Evolutionary conservation across 2,888 invertebrate species (phyloP), one percentile per base, ranked within the genome.

Genomic region (Caenorhabditis parvicauda): DNA sequence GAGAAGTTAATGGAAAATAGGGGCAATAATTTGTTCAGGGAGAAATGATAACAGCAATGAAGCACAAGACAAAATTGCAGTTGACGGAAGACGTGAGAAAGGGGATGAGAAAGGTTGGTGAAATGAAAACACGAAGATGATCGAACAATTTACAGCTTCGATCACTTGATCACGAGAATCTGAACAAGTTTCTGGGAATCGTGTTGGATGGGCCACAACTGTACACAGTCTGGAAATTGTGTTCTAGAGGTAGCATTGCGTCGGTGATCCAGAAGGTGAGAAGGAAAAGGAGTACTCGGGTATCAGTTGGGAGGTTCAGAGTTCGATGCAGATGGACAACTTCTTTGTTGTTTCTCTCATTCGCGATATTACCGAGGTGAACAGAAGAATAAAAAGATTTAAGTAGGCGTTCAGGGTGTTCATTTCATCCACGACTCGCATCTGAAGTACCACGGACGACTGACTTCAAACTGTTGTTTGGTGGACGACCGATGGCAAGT

Each of bases 281-380:
- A 1, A 44, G 44, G 6, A 28, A 24, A 7, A 21, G 1, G 22
- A n/a, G n/a, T n/a, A n/a, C n/a, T n/a, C n/a, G n/a, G n/a, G n/a
- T n/a, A n/a, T n/a, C n/a, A n/a, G n/a, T n/a, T n/a, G n/a, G n/a
- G n/a, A 4, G 12, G 37, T 49, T 38, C 6, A 52, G 44, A 62
- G 59, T 3, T 56, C 61, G 3, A 56, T 72, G 19, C 60, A 63
- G 54, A 71, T 75, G 65, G 78, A 78, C 46, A 65, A 64, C 32
- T 79, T 79, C 49, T 78, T 78, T 59, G 69, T 76, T 39, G 78
- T 65, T 53, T 74, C 76, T 0, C 52, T 78, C 4, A 66, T 79
- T 17, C 56, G 71, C 14, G 78, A 78, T 46, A 59, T 78, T 14
- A 57, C 66, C 19, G 71, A 75, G 44, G 75, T 70, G 49, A 21